These are phyloP conservation scores for Palythoa grandiflora DNA, from an alignment of 92 coral and sea anemone species.

Conservation along the genomic window DNA sequence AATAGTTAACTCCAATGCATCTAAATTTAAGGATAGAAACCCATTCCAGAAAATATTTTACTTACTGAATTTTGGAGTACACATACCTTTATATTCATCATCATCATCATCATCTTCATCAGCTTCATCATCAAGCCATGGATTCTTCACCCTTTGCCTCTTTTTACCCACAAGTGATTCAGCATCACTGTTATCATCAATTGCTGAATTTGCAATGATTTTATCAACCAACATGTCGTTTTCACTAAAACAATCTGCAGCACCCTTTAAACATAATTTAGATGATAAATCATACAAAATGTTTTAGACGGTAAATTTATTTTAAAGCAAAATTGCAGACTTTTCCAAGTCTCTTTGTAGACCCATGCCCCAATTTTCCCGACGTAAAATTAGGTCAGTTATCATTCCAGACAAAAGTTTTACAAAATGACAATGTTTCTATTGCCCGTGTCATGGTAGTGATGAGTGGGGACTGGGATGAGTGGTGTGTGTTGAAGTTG, in stretches of 20 bases:
- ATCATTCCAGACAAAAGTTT: too few species aligned
- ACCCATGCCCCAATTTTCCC: too few species aligned
- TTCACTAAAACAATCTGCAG: conserved; percentile 38
- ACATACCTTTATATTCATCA: conserved; percentile 93
- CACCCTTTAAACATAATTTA: conserved; percentile 31
- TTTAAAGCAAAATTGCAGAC: too few species aligned
- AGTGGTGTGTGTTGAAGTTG: too few species aligned
- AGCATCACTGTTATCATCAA: conserved; percentile 88
- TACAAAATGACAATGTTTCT: too few species aligned
- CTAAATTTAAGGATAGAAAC: too few species aligned
- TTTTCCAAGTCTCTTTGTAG: too few species aligned
- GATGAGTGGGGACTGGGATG: too few species aligned
- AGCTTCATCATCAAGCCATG: conserved; percentile 98
- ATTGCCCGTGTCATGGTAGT: too few species aligned
- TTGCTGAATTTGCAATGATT: conserved; percentile 46
- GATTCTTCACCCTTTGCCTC: conserved; percentile 75
- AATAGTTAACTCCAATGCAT: too few species aligned
- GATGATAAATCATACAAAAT: neutral
- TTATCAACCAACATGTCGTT: conserved; percentile 65
- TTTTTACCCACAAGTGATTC: conserved; percentile 84
- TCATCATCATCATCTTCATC: conserved; percentile 91
- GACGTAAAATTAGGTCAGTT: too few species aligned
- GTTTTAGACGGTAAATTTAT: too few species aligned
- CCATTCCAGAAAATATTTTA: neutral
- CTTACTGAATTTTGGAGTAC: neutral